Conservation (phyloP, 2,888 invertebrate species). For the Dynastes tityus region DNA sequence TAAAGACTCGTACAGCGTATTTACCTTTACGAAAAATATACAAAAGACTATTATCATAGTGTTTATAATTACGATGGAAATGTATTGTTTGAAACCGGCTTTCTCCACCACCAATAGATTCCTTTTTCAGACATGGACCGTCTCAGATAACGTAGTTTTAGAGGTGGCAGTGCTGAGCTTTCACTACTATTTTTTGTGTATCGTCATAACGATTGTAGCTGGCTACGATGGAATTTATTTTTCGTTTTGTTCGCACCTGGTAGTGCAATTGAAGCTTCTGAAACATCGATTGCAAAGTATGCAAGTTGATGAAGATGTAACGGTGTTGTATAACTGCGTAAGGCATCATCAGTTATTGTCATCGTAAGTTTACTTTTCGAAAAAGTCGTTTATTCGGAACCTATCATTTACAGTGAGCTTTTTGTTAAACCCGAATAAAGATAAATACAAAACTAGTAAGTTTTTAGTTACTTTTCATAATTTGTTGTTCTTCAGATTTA, state of each 20-base stretch:
- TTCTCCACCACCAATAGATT: constrained; percentile 10
- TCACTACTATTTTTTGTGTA: constrained; percentile 28
- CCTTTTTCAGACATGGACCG: constrained; percentile 13
- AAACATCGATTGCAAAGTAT: constrained; percentile 19
- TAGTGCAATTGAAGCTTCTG: constrained; percentile 32
- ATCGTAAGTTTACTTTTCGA: constrained; percentile 21
- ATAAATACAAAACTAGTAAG: too few species aligned
- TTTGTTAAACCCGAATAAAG: too few species aligned
- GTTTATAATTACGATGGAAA: constrained; percentile 4
- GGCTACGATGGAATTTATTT: constrained; percentile 43
- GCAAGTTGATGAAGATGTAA: not conserved
- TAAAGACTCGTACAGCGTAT: constrained; percentile 4
- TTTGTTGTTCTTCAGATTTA: too few species aligned
- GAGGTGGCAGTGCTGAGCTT: constrained; percentile 25
- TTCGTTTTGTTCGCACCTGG: constrained; percentile 38
- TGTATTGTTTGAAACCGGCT: constrained; percentile 23
- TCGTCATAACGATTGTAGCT: constrained; percentile 23
- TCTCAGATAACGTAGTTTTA: not conserved
- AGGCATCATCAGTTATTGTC: constrained; percentile 25
- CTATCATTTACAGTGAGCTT: not conserved
- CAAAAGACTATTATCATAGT: constrained; percentile 34
- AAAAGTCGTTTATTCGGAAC: too few species aligned
- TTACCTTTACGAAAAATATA: constrained; percentile 8
- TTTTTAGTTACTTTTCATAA: too few species aligned
- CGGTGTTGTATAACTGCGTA: constrained; percentile 13